A percentile compares a stretch with the other conserved stretches of the same genome.
Conservation (phyloP, 2,113 vertebrate genomes). For the Bubo scandiacus region DNA sequence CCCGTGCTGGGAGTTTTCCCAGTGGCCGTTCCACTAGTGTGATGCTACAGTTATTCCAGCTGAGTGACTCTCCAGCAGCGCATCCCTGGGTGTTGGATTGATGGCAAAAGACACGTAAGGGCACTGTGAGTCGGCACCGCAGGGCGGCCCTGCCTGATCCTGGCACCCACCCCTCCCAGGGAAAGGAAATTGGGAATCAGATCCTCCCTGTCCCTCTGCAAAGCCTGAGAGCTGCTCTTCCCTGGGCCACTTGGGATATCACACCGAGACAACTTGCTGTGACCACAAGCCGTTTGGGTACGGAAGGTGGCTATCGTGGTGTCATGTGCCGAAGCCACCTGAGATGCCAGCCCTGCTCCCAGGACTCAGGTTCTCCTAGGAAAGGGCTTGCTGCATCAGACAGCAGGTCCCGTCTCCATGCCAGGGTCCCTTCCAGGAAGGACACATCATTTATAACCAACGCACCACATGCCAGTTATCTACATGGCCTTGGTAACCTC, state of each 20-base stretch:
- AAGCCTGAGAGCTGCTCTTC: not conserved
- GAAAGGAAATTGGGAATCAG: not conserved
- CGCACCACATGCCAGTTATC: not conserved
- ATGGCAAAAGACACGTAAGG: not conserved
- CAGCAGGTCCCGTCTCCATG: not conserved
- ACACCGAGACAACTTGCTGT: fast-evolving
- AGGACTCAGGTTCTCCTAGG: not conserved
- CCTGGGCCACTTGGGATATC: not conserved
- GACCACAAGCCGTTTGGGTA: fast-evolving
- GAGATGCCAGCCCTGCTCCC: not conserved
- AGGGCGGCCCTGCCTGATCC: not conserved
- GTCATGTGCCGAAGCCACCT: not conserved
- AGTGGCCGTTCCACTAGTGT: fast-evolving
- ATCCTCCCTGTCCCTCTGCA: not conserved
- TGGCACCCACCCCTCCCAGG: not conserved
- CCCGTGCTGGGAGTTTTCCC: not conserved
- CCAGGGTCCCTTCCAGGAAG: not conserved
- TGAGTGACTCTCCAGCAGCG: not conserved
- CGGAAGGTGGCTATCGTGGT: not conserved
- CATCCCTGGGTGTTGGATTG: not conserved
- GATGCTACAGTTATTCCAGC: not conserved
- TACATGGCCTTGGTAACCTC: not conserved
- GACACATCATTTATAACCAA: not conserved
- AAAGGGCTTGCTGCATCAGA: not conserved
- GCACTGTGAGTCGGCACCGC: fast-evolving